These are phyloP conservation scores for Marronus borbonicus DNA, from an alignment of 2,888 invertebrate genomes.

Conservation along the genomic window DNA sequence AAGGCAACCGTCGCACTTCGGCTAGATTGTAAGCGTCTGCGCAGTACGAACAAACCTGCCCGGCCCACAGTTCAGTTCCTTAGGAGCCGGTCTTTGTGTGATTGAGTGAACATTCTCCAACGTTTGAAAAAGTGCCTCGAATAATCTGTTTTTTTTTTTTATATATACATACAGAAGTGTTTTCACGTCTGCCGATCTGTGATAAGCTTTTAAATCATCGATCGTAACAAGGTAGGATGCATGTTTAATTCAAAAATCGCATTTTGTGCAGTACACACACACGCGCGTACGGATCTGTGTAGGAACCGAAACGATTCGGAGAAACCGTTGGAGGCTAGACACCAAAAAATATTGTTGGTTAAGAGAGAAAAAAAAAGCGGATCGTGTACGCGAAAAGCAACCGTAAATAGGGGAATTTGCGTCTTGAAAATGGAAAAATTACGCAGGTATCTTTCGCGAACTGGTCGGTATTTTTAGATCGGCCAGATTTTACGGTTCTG, in stretches of 20 bases:
- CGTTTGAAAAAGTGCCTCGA: conserved; percentile 54
- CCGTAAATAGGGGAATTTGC: conserved; percentile 14
- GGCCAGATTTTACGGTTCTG: conserved; percentile 39
- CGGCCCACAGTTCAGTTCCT: conserved; percentile 55
- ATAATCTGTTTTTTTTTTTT: conserved; percentile 27
- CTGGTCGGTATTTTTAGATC: conserved; percentile 46
- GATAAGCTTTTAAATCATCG: conserved; percentile 46
- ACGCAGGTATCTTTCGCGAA: conserved; percentile 43
- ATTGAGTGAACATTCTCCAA: conserved; percentile 42
- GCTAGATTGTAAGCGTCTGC: conserved; percentile 51
- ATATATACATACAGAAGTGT: conserved; percentile 15
- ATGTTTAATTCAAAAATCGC: conserved; percentile 31
- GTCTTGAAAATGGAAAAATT: conserved; percentile 22
- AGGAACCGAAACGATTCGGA: neutral
- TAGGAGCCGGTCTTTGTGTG: conserved; percentile 56
- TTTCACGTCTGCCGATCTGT: conserved; percentile 44
- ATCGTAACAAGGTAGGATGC: conserved; percentile 36
- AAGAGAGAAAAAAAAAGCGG: neutral
- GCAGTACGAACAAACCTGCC: conserved; percentile 54
- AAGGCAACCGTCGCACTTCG: conserved; percentile 28
- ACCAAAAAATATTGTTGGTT: conserved; percentile 22
- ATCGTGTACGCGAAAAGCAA: neutral
- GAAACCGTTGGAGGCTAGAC: neutral
- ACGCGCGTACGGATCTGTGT: neutral
- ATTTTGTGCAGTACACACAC: neutral